Evolutionary conservation across 1,140 invertebrate genomes (phyloP).

Genomic region (Cherax quadricarinatus): DNA sequence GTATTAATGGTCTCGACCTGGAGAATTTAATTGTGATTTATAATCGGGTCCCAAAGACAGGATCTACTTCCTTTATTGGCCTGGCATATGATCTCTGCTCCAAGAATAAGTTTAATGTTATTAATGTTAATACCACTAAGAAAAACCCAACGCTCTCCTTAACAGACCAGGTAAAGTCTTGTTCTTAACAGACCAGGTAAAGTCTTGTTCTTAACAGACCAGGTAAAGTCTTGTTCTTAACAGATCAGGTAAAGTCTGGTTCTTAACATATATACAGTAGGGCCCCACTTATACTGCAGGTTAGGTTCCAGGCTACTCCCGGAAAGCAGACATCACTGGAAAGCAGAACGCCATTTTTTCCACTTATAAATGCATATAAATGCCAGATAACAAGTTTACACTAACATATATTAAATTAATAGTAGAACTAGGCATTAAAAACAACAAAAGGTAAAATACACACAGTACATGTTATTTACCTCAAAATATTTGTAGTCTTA

Average conservation of each 20-base stretch:
- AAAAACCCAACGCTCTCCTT: conserved; percentile 96
- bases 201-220: conserved; percentile 87
- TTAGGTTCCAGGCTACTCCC: too few species aligned
- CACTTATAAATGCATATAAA: too few species aligned
- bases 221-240: conserved; percentile 79
- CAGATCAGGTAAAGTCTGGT: neutral
- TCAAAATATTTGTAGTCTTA: too few species aligned
- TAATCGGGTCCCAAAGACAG: conserved; percentile 99
- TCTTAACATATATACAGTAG: too few species aligned
- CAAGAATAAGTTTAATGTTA: conserved; percentile 92
- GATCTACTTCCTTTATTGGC: conserved; percentile 97
- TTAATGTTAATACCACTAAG: conserved; percentile 97
- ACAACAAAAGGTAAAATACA: too few species aligned
- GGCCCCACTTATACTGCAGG: too few species aligned
- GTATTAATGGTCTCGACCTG: conserved; percentile 27
- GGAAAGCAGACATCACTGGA: too few species aligned
- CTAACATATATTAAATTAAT: too few species aligned
- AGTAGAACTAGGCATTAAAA: too few species aligned
- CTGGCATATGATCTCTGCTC: conserved; percentile 97
- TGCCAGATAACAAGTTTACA: too few species aligned
- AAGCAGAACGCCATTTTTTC: too few species aligned
- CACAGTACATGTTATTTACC: too few species aligned
- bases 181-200: neutral
- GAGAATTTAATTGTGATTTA: conserved; percentile 89
- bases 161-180: conserved; percentile 86